Evolutionary conservation across 2,113 vertebrate species (phyloP).

Genomic region (Rhadina sibilatrix): DNA sequence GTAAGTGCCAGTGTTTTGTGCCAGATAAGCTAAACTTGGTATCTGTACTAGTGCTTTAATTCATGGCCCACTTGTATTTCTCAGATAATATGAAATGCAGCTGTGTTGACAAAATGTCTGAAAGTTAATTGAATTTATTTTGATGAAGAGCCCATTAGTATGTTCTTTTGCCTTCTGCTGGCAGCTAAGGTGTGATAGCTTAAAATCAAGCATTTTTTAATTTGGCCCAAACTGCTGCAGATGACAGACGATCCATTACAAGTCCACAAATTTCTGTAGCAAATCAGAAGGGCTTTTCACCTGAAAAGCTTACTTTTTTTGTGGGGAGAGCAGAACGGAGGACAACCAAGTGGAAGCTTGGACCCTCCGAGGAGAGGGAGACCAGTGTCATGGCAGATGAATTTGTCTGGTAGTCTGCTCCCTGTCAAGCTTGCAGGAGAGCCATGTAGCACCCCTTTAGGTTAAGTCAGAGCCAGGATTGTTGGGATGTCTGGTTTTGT

Average conservation of each 20-base stretch:
- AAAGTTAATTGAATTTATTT: neutral
- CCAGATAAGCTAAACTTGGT: neutral
- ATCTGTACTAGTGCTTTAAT: neutral
- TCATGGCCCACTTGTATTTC: neutral
- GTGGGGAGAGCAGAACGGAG: neutral
- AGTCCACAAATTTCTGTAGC: rapidly evolving
- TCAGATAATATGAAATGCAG: neutral
- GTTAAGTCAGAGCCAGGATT: neutral
- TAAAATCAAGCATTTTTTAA: neutral
- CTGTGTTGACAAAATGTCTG: neutral
- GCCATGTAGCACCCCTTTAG: rapidly evolving
- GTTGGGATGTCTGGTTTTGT: neutral
- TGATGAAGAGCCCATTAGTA: neutral
- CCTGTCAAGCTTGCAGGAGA: rapidly evolving
- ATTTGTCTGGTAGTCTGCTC: neutral
- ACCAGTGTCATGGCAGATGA: neutral
- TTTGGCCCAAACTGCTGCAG: neutral
- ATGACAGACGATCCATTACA: neutral
- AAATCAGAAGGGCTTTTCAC: neutral
- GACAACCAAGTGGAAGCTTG: neutral
- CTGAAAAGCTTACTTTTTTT: neutral
- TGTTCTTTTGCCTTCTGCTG: neutral
- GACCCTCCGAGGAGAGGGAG: neutral
- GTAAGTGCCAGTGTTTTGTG: neutral
- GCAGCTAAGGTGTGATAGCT: neutral